Base-by-base conservation (phyloP, 2,888 invertebrate genomes). In the Nebria brevicollis region DNA sequence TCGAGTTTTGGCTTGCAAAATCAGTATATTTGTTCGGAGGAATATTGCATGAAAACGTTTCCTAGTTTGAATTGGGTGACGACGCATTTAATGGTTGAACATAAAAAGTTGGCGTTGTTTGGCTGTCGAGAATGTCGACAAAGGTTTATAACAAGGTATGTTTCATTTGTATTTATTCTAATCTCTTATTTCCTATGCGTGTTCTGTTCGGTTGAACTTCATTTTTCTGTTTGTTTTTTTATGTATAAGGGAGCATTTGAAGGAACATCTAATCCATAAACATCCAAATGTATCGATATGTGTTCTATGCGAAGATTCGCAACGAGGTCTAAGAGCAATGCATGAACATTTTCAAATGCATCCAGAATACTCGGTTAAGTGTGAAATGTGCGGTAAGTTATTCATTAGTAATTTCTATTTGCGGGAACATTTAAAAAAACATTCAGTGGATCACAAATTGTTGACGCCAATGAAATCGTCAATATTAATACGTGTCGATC, bases 81-180 rank as follows among this genome's bases (percentile, higher is more conserved):
- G 41, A 64, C 72, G 20, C 84, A 84, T 75, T 82, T 83, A 77
- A 79, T 82, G 15, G 25, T 20, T 8, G 78, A 74, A 41, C 84
- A 84, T 74, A 82, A 82, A 70, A 83, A 81, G 26, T 72, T 84
- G 72, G 82, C 82, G 41, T 65, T 83, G 25, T 83, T 82, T 68
- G 68, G 75, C 43, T 84, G 84, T 70, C 77, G 64, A 5, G 80
- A 79, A 68, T 83, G 83, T 43, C 70, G 82, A 5, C 80, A 82
- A 41, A 66, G 82, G 64, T 83, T 82, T 68, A 83, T 83, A 5
- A 80, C 83, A n/a, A 82, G 82, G 83, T 82, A 70, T 41, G 15
- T 10, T 20, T 72, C 72, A 72, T 34, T 72, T 10, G 13, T 42
- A 34, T 72, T n/a, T 41, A 41, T 34, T 41, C 41, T n/a, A 41